Evolutionary conservation across 2,113 vertebrate species (phyloP).

Genomic region (Pampusana beccarii): DNA sequence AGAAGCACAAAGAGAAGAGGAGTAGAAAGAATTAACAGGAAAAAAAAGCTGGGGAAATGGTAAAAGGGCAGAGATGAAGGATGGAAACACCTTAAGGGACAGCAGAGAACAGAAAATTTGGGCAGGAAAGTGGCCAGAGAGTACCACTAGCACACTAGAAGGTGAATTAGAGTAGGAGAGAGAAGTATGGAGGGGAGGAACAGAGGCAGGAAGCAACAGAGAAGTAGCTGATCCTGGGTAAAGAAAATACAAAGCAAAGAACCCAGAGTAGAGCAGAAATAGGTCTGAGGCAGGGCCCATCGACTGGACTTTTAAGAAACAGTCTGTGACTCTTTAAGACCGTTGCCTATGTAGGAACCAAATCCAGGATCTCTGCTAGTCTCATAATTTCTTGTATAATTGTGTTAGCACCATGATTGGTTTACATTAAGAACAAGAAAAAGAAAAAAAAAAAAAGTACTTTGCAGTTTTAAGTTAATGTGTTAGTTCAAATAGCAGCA

Average conservation of each 20-base stretch:
- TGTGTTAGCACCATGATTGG: neutral
- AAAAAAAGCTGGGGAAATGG: neutral
- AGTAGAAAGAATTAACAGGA: neutral
- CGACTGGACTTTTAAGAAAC: neutral
- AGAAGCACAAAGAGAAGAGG: neutral
- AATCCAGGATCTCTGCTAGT: neutral
- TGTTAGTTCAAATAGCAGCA: neutral
- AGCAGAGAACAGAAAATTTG: neutral
- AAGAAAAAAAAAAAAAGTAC: fast-evolving
- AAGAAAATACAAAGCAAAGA: neutral
- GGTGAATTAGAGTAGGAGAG: neutral
- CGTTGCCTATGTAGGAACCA: neutral
- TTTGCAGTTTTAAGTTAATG: neutral
- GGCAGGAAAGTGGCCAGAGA: neutral
- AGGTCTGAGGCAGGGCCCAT: neutral
- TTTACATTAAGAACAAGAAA: neutral
- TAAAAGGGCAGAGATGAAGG: neutral
- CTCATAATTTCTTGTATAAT: neutral
- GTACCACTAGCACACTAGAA: neutral
- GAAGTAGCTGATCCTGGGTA: neutral
- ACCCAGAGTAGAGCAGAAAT: neutral
- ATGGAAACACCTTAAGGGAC: neutral
- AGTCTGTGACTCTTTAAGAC: neutral
- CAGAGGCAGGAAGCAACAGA: neutral
- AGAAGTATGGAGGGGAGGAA: neutral